Evolutionary conservation across 2,888 invertebrate species (phyloP).

Genomic region (Deroplatys truncata): DNA sequence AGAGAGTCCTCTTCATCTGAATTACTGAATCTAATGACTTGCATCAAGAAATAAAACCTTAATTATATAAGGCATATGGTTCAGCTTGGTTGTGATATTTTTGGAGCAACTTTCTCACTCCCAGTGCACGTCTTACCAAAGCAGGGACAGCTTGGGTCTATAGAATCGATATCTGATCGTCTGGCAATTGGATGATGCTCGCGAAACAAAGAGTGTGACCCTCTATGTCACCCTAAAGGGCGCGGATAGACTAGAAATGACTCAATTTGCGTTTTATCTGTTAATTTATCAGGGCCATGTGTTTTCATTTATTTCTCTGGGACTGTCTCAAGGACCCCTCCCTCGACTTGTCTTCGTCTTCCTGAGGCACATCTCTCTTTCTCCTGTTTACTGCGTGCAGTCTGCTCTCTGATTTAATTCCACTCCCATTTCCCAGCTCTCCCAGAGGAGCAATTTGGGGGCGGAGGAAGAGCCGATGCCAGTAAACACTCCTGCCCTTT

Average conservation of each 20-base stretch:
- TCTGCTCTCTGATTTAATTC: conserved; percentile 23
- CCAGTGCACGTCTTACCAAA: too few species aligned
- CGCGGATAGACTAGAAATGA: background rate
- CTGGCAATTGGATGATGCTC: background rate
- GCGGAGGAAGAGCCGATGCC: background rate
- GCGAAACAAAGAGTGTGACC: background rate
- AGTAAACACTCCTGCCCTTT: conserved; percentile 11
- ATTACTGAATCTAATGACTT: too few species aligned
- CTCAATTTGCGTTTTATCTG: conserved; percentile 17
- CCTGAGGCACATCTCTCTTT: background rate
- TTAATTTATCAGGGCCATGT: conserved; percentile 8
- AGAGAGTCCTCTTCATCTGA: too few species aligned
- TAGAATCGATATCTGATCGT: background rate
- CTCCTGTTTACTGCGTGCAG: background rate
- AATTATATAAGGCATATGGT: too few species aligned
- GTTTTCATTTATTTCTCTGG: conserved; percentile 2
- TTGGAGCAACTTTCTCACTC: too few species aligned
- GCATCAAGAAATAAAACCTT: too few species aligned
- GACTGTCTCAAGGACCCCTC: background rate
- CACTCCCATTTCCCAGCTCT: conserved; percentile 11
- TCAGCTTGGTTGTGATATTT: too few species aligned
- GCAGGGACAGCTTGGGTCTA: background rate
- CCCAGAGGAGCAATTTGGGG: conserved; percentile 22
- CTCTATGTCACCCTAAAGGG: background rate
- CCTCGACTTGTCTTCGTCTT: background rate